Evolutionary conservation across 2,888 invertebrate genomes (phyloP).

Genomic region (Cheilosia urbana): DNA sequence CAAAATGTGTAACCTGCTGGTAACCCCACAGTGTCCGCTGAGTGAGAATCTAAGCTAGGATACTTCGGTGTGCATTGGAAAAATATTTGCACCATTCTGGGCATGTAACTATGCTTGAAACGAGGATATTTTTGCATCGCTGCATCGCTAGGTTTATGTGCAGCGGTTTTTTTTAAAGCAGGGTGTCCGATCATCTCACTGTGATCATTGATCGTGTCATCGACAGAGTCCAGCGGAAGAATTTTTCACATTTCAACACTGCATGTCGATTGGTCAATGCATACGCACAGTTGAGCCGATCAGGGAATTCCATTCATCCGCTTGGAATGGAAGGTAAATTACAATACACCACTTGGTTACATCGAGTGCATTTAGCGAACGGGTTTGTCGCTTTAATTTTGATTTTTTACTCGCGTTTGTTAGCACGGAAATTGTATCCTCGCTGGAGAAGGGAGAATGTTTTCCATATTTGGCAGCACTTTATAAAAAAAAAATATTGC

Average conservation of each 20-base stretch:
- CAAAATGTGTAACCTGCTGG: no score
- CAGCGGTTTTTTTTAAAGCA: background rate
- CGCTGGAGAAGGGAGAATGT: no score
- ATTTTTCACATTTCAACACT: constrained; percentile 38
- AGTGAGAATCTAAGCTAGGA: constrained; percentile 1
- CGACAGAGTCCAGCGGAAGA: constrained; percentile 8
- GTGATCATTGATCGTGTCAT: constrained; percentile 47
- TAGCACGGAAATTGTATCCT: no score
- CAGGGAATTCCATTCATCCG: constrained; percentile 28
- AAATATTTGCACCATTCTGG: background rate
- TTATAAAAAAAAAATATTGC: no score
- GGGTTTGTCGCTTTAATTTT: no score
- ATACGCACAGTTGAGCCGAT: background rate
- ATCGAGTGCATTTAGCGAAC: no score
- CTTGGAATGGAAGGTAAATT: constrained; percentile 34
- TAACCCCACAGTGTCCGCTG: background rate
- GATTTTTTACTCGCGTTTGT: no score
- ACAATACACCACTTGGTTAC: background rate
- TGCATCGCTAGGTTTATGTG: background rate
- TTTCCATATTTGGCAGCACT: no score
- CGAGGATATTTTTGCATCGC: background rate
- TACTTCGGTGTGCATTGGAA: constrained; percentile 24
- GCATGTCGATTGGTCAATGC: constrained; percentile 33
- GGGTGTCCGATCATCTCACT: constrained; percentile 19
- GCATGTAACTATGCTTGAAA: constrained; percentile 1